A percentile compares a stretch with the other conserved stretches of the same genome.
phyloP scores from a whole-genome alignment of 1,140 invertebrate genomes.

The Drosophila pruinosa region DNA sequence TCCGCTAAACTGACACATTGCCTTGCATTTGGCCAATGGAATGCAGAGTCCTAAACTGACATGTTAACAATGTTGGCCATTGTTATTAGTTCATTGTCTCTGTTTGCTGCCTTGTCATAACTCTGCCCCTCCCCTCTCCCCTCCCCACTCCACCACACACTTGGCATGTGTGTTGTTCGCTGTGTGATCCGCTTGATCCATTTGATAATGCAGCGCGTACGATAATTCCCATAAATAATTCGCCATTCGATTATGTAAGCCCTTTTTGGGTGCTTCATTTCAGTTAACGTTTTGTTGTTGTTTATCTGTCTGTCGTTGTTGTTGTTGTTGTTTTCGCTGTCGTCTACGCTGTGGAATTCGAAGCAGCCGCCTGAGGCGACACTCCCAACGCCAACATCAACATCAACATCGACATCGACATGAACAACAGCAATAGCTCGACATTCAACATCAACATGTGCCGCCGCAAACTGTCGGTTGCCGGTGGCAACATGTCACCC shows the following conservation, averaged over 20 bases:
- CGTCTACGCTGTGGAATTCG: constrained; percentile 63
- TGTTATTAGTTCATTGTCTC: constrained; percentile 14
- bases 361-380: constrained; percentile 64
- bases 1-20: not conserved
- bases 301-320: too few relatives aligned
- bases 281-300: not conserved
- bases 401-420: too few relatives aligned
- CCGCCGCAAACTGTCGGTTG: constrained; percentile 22
- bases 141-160: not conserved
- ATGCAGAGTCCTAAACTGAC: constrained; percentile 7
- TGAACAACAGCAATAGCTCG: constrained; percentile 7
- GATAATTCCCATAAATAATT: constrained; percentile 69
- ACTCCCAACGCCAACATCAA: constrained; percentile 50
- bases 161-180: not conserved
- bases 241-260: constrained; percentile 64
- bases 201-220: constrained; percentile 65
- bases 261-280: constrained; percentile 26
- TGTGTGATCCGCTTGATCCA: constrained; percentile 30
- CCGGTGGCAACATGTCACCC: constrained; percentile 34
- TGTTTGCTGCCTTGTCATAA: not conserved
- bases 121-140: not conserved
- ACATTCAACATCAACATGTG: not conserved
- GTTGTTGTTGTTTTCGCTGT: constrained; percentile 23
- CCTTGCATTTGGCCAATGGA: not conserved
- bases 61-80: constrained; percentile 8